Base-by-base conservation (phyloP, 2,888 invertebrate genomes). In the Listrodromus nycthemerus region DNA sequence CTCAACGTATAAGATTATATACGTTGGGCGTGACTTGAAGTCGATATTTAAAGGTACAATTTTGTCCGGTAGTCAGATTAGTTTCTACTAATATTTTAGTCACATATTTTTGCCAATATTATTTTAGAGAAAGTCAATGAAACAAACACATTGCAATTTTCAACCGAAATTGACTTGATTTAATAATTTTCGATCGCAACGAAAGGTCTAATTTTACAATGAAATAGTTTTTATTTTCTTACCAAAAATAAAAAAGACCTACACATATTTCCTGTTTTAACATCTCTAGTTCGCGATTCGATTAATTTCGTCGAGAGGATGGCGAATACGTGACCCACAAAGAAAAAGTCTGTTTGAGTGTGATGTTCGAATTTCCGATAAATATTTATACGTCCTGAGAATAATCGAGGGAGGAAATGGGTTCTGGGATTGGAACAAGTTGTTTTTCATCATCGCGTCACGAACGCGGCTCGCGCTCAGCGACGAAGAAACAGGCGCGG, bases 41-140 rank as follows among this genome's bases (percentile, higher is more conserved):
- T 91, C 88, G 91, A 93, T 89, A 90, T 92, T 87, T 90, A 92
- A 88, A 93, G 93, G 93, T 93, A 93, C 76, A 52, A 7, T 6
- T 19, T 50, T 13, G 21, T 19, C 19, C 7, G n/a, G 4, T 48
- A 21, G 8, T 21, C 52, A 52, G 6, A 52, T 52, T 2, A 21
- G 21, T 52, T 52, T 21, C 7, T 6, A 8, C 8, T 8, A 10
- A 52, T 1, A 8, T 19, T 19, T 50, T 19, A 6, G 4, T 19
- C n/a, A 7, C 6, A 7, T 37, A 37, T 8, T 37, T 37, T 37
- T 37, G 5, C 16, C n/a, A n/a, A 48, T n/a, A 37, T 37, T 6
- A 50, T 50, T 7, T 50, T 7, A 50, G 19, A 16, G 7, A 50
- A 19, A 1, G 19, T 50, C 16, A 6, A 27, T 6, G 30, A 24